Evolutionary conservation across 2,888 invertebrate species (phyloP), one percentile per base, ranked within the genome.

Genomic region (Limulus polyphemus): DNA sequence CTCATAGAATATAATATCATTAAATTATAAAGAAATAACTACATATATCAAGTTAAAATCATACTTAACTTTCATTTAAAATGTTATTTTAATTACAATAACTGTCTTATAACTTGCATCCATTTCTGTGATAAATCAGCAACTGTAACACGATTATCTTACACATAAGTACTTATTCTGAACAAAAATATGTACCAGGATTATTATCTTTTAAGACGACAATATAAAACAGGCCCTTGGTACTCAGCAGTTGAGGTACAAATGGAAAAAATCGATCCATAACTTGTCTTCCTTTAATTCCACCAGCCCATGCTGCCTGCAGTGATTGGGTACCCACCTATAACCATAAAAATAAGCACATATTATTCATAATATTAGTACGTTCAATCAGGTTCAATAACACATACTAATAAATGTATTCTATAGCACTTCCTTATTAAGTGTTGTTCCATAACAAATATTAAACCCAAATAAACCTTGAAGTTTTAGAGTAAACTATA

Each of bases 191-290:
- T 56, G 56, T 62, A 67, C 66, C 55, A 50, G 88, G 86, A 75
- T 88, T 83, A 80, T 99, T 99, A 75, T 94, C 91, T 77, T 88
- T 85, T 65, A 97, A 83, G 47, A 90, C 81, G 57, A 98, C 80
- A 69, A 98, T 79, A 77, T 97, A 99, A 76, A 94, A 88, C 3
- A 87, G 79, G 14, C 97, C 95, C 58, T 78, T 74, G 0, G 78
- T 72, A n/a, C 88, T 83, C 63, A 98, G 78, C 65, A 90, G 81
- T 68, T 81, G 75, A 69, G 85, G 81, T 74, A 94, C 80, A 70
- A 80, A 77, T 57, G 81, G 76, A 62, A 98, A 80, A 60, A 98
- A 77, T 60, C 78, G 73, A 69, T 81, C 78, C 55, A 79, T 90
- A 11, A 95, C 84, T 76, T 87, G 83, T 47, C 80, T 71, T 1